Conservation (phyloP, 2,888 invertebrate species). For the Sicus ferrugineus region DNA sequence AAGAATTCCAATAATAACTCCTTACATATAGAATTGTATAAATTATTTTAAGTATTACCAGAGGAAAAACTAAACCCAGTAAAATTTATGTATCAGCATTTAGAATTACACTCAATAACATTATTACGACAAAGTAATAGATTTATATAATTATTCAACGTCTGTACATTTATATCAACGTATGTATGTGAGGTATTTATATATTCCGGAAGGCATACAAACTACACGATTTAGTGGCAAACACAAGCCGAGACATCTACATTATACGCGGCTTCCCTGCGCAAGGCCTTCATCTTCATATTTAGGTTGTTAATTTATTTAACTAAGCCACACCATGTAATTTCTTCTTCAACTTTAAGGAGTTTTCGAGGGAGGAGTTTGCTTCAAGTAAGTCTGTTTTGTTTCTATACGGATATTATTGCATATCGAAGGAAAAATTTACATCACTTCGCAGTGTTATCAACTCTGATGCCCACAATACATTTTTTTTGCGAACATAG, state of each 20-base stretch:
- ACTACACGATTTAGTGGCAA: neutral
- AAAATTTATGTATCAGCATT: slow-evolving; percentile 38
- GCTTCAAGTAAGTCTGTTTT: too few species aligned
- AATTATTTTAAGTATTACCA: slow-evolving; percentile 43
- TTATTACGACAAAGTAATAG: slow-evolving; percentile 41
- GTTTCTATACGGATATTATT: too few species aligned
- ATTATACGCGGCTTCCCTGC: neutral
- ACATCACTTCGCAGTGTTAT: too few species aligned
- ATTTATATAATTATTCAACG: slow-evolving; percentile 36
- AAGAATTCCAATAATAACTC: slow-evolving; percentile 13
- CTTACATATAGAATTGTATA: slow-evolving; percentile 40
- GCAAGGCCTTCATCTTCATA: too few species aligned
- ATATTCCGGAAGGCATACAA: slow-evolving; percentile 32
- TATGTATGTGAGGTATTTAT: slow-evolving; percentile 37
- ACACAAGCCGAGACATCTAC: neutral
- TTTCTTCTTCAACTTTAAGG: too few species aligned
- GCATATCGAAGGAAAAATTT: too few species aligned
- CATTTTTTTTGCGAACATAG: too few species aligned
- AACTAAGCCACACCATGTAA: too few species aligned
- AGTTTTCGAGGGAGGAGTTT: too few species aligned
- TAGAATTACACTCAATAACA: slow-evolving; percentile 36
- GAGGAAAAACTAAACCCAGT: slow-evolving; percentile 34
- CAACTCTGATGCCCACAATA: too few species aligned
- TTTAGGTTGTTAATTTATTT: too few species aligned
- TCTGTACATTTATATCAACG: slow-evolving; percentile 35